These are phyloP conservation scores for Slavum lentiscoides DNA, from an alignment of 2,888 invertebrate genomes.

Conservation along the genomic window DNA sequence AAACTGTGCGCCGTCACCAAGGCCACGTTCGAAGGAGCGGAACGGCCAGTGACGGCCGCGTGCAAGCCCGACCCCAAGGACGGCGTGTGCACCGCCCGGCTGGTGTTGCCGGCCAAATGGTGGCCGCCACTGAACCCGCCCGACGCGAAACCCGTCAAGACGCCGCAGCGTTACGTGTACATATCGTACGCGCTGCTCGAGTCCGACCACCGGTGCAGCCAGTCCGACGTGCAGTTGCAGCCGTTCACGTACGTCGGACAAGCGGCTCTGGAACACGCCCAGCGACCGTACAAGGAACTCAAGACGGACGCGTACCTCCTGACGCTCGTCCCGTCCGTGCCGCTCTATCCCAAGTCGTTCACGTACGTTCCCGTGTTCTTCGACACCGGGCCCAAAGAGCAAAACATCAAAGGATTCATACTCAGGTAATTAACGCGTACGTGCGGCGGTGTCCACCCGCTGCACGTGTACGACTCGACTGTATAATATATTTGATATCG, in stretches of 20 bases:
- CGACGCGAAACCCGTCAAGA: constrained; percentile 62
- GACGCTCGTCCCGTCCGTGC: constrained; percentile 83
- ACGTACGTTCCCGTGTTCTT: constrained; percentile 90
- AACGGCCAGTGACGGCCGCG: constrained; percentile 73
- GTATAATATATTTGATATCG: not conserved
- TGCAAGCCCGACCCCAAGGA: constrained; percentile 92
- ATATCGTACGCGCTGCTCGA: constrained; percentile 88
- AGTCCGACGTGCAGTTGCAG: constrained; percentile 69
- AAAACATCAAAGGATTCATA: constrained; percentile 74
- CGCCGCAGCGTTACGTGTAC: constrained; percentile 75
- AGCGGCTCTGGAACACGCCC: constrained; percentile 76
- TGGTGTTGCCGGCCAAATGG: constrained; percentile 88
- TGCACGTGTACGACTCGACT: not conserved
- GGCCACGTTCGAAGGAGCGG: constrained; percentile 73
- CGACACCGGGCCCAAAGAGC: constrained; percentile 67
- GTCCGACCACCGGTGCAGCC: constrained; percentile 68
- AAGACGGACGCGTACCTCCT: constrained; percentile 82
- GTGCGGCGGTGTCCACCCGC: too few relatives aligned
- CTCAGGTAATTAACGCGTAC: constrained; percentile 67
- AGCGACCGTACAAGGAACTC: constrained; percentile 81
- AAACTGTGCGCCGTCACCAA: constrained; percentile 77
- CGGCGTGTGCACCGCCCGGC: constrained; percentile 86
- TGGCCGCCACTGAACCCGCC: constrained; percentile 75
- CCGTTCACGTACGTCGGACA: constrained; percentile 69
- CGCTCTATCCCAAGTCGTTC: constrained; percentile 85